Percentiles rank a stretch among this genome's conserved stretches.
These are phyloP conservation scores for Trogon surrucura DNA, from an alignment of 2,113 vertebrate species.

Conservation along the genomic window DNA sequence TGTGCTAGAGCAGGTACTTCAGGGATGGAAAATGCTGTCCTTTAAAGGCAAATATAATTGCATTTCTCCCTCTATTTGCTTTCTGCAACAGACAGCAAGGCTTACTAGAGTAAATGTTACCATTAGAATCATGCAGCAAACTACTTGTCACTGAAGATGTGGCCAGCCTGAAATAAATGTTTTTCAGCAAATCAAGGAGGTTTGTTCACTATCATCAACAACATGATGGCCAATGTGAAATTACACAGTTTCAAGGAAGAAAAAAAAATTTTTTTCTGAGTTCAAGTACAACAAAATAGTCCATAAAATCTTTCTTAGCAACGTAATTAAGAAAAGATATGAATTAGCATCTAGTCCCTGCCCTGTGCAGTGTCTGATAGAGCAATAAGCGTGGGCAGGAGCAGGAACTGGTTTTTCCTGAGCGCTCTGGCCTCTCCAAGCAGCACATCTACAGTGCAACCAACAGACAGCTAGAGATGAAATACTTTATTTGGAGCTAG, in stretches of 20 bases:
- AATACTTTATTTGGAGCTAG: background rate
- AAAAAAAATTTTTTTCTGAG: background rate
- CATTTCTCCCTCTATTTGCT: background rate
- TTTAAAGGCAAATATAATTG: background rate
- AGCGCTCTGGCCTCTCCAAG: background rate
- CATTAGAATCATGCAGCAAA: background rate
- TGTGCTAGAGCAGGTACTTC: background rate
- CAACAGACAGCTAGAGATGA: background rate
- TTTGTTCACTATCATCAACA: background rate
- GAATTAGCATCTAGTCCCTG: background rate
- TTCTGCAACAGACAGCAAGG: background rate
- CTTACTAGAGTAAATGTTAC: background rate
- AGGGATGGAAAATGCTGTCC: background rate
- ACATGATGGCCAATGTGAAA: background rate
- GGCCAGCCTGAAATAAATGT: background rate
- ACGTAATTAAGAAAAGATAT: too few relatives aligned
- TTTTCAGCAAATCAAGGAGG: background rate
- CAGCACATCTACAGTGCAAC: background rate
- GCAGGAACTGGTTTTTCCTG: slow-evolving; percentile 32
- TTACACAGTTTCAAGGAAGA: background rate
- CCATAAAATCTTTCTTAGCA: background rate
- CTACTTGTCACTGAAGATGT: background rate
- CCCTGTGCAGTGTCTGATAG: background rate
- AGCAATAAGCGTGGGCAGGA: background rate
- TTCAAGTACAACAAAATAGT: background rate